These are phyloP conservation scores for Amblyraja radiata DNA, from an alignment of 2,797 vertebrate species.

Conservation along the genomic window DNA sequence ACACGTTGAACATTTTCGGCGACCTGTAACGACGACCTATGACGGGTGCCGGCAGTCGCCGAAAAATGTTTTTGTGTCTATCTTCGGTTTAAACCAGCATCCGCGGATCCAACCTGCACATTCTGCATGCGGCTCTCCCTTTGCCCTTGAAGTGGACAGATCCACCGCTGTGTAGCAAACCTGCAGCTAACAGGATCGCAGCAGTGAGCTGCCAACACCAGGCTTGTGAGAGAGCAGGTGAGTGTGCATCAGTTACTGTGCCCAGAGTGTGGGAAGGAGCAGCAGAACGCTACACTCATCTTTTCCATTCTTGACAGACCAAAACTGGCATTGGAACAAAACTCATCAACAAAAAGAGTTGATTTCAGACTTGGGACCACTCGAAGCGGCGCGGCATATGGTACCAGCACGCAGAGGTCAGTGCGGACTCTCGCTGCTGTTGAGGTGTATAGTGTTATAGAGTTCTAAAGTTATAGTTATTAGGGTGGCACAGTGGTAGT, in stretches of 20 bases:
- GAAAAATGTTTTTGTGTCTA: no score
- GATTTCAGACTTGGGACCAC: neutral
- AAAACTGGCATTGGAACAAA: slow-evolving; percentile 9
- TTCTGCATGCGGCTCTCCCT: neutral
- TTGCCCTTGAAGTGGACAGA: neutral
- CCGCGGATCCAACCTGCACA: neutral
- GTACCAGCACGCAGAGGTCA: neutral
- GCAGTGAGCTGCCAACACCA: slow-evolving; percentile 19
- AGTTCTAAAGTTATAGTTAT: no score
- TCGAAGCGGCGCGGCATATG: neutral
- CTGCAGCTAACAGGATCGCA: neutral
- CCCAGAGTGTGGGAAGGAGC: neutral
- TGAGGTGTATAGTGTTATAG: no score
- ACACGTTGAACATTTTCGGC: no score
- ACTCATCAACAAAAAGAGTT: neutral
- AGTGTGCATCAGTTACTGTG: slow-evolving; percentile 6
- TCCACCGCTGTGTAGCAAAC: neutral
- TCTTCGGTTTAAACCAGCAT: no score
- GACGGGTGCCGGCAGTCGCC: no score
- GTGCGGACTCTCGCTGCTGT: neutral
- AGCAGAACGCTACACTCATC: neutral
- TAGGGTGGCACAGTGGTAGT: no score
- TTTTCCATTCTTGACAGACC: slow-evolving; percentile 4
- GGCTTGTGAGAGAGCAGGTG: neutral
- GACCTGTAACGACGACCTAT: no score